Conservation (phyloP, 1,140 invertebrate species). For the Pseudoatta argentina region DNA sequence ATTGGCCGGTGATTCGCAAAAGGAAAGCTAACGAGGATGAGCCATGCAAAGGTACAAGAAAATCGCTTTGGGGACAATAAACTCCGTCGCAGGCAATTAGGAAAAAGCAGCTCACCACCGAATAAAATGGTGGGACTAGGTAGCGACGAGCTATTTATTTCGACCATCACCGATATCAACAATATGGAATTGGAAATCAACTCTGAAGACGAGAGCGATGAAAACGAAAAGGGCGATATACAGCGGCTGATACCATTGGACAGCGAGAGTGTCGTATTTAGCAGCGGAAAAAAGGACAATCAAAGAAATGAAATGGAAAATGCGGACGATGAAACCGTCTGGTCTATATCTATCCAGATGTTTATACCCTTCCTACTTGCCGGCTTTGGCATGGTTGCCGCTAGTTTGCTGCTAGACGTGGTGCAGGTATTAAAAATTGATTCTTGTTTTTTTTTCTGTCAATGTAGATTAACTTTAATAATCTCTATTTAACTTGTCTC, state of each 20-base stretch:
- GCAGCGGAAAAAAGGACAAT: slow-evolving; percentile 58
- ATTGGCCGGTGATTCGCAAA: slow-evolving; percentile 72
- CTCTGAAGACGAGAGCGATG: slow-evolving; percentile 79
- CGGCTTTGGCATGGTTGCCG: slow-evolving; percentile 96
- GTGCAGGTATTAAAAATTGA: slow-evolving; percentile 89
- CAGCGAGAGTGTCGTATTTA: slow-evolving; percentile 68
- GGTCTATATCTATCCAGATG: slow-evolving; percentile 93
- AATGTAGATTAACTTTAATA: too few relatives aligned
- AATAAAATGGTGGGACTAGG: slow-evolving; percentile 83
- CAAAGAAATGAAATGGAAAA: slow-evolving; percentile 54
- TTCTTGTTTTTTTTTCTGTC: background rate
- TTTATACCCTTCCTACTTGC: slow-evolving; percentile 96
- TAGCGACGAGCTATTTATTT: slow-evolving; percentile 79
- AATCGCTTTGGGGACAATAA: slow-evolving; percentile 63
- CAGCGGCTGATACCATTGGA: slow-evolving; percentile 77
- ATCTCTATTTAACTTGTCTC: too few relatives aligned
- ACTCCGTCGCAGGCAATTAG: slow-evolving; percentile 78
- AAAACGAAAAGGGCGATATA: slow-evolving; percentile 66
- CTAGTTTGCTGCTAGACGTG: slow-evolving; percentile 93
- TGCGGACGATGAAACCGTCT: slow-evolving; percentile 85
- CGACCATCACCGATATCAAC: slow-evolving; percentile 72
- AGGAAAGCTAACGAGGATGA: slow-evolving; percentile 76
- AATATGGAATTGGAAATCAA: slow-evolving; percentile 82
- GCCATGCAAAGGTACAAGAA: slow-evolving; percentile 77
- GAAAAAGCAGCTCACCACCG: slow-evolving; percentile 30